These are phyloP conservation scores for Frieseomelitta varia DNA, from an alignment of 1,140 invertebrate species.

Conservation along the genomic window DNA sequence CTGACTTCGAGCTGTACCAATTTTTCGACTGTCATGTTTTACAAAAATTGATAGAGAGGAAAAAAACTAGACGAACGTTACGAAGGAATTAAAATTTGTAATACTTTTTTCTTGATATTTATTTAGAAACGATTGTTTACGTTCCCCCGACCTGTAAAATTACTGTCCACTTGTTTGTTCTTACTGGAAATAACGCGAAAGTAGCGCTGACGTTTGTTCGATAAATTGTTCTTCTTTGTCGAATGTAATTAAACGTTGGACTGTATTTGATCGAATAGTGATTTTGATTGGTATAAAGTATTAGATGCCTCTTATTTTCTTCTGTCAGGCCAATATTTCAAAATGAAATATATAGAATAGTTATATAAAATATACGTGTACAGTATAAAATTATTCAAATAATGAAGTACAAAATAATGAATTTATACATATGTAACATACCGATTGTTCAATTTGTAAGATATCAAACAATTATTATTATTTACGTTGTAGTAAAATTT, in stretches of 20 bases:
- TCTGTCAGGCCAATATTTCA: too few species aligned
- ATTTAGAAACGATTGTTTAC: background rate
- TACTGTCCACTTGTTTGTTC: background rate
- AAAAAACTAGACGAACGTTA: background rate
- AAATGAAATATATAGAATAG: too few species aligned
- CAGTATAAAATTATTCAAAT: too few species aligned
- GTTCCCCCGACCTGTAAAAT: background rate
- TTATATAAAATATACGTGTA: too few species aligned
- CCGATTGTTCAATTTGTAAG: too few species aligned
- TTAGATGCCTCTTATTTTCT: too few species aligned
- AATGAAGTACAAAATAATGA: too few species aligned
- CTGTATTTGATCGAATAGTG: background rate
- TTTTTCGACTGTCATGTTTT: background rate
- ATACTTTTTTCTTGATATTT: background rate
- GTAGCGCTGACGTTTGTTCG: too few species aligned
- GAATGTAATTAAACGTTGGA: background rate
- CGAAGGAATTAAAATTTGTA: background rate
- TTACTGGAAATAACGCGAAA: background rate
- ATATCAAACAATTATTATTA: too few species aligned
- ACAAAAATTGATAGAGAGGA: background rate
- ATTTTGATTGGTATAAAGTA: too few species aligned
- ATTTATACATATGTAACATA: too few species aligned
- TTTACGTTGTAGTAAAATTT: background rate
- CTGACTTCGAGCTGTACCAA: background rate
- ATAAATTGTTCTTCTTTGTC: background rate